A percentile compares a stretch with the other conserved stretches of the same genome.
Conservation (phyloP, 2,113 vertebrate genomes). For the Oostethus manadensis region DNA sequence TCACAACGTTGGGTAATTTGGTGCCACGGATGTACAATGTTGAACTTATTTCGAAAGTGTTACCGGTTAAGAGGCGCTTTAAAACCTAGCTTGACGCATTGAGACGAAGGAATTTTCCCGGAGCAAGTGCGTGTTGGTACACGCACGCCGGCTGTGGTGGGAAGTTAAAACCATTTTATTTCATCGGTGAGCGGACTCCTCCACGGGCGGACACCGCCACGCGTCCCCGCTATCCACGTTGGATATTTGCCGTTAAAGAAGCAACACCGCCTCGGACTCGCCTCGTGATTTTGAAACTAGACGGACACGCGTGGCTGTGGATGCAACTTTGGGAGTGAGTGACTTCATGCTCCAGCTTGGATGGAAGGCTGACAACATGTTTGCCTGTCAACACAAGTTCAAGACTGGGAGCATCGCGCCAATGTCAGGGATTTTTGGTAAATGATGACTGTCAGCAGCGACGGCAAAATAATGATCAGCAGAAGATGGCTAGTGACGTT, state of each 20-base stretch:
- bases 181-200: not conserved
- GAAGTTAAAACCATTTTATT: constrained; percentile 18
- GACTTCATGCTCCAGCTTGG: not conserved
- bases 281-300: not conserved
- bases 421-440: constrained; percentile 55
- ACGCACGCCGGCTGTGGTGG: constrained; percentile 12
- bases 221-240: too few species aligned
- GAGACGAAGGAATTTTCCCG: not conserved
- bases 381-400: constrained; percentile 23
- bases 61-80: not conserved
- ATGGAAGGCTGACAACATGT: constrained; percentile 35
- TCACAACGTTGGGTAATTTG: not conserved
- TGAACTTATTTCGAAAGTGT: constrained; percentile 32
- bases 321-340: constrained; percentile 37
- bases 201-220: too few species aligned
- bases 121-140: constrained; percentile 9
- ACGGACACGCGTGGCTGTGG: constrained; percentile 11
- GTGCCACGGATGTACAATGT: not conserved
- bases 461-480: constrained; percentile 93
- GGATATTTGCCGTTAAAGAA: not conserved
- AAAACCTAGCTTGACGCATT: not conserved
- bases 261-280: not conserved
- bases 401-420: constrained; percentile 38
- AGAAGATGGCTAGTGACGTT: constrained; percentile 95
- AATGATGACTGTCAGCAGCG: constrained; percentile 82